Conservation (phyloP, 1,140 invertebrate genomes). For the Arion vulgaris region DNA sequence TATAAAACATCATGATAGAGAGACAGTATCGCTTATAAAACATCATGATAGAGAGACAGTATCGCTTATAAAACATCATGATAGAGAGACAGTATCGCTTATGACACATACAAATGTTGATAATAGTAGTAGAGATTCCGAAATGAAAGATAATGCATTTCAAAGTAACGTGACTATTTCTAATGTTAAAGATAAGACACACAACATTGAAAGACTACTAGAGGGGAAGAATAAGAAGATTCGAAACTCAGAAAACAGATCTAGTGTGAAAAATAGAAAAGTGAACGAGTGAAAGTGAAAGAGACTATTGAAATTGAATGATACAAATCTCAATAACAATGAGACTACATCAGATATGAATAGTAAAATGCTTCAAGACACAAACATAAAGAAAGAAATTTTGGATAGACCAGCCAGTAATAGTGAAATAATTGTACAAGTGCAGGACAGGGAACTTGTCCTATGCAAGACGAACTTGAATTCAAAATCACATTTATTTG, state of each 20-base stretch:
- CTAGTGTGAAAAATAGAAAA: not conserved
- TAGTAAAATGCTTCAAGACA: not conserved
- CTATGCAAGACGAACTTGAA: not conserved
- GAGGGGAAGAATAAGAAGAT: not conserved
- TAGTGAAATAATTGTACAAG: not conserved
- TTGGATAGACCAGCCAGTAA: not conserved
- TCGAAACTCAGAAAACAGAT: not conserved
- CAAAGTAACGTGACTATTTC: not conserved
- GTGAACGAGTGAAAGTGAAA: too few species aligned
- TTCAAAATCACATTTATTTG: not conserved
- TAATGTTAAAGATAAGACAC: not conserved
- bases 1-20: too few species aligned
- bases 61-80: too few species aligned
- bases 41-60: too few species aligned
- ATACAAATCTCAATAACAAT: not conserved
- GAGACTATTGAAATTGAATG: too few species aligned
- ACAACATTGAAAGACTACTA: not conserved
- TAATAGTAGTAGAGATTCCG: not conserved
- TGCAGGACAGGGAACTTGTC: not conserved
- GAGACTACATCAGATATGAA: not conserved
- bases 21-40: too few species aligned
- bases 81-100: not conserved
- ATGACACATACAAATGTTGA: not conserved
- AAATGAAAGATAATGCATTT: not conserved
- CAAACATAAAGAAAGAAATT: not conserved